Percentiles rank a stretch among this genome's conserved stretches.
phyloP scores from a whole-genome alignment of 2,113 vertebrate genomes.

The Paramisgurnus dabryanus region DNA sequence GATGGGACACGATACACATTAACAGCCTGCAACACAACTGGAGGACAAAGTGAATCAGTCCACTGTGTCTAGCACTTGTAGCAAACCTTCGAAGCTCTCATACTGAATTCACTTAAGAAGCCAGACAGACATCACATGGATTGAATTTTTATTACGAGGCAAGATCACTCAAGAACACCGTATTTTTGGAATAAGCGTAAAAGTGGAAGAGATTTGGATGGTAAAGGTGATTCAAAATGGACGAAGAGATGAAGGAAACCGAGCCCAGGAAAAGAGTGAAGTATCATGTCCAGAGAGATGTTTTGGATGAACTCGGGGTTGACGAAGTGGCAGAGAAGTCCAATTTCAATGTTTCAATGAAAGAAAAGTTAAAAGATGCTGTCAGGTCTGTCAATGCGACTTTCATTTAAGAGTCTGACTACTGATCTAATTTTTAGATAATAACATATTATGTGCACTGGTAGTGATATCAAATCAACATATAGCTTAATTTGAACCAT shows the following conservation, averaged over 20 bases:
- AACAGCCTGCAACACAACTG: slow-evolving; percentile 25
- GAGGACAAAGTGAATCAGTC: not conserved
- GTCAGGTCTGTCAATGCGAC: slow-evolving; percentile 63
- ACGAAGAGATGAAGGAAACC: slow-evolving; percentile 43
- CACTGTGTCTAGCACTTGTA: not conserved
- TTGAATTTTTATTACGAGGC: not conserved
- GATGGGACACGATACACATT: slow-evolving; percentile 46
- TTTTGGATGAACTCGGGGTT: slow-evolving; percentile 69
- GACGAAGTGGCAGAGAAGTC: slow-evolving; percentile 66
- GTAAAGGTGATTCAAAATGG: slow-evolving; percentile 3
- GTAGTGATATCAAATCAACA: too few species aligned
- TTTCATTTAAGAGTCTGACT: not conserved
- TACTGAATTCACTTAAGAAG: not conserved
- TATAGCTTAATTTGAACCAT: too few species aligned
- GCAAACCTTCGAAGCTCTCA: not conserved
- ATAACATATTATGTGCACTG: not conserved
- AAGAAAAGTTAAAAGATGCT: slow-evolving; percentile 63
- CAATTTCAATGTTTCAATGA: slow-evolving; percentile 51
- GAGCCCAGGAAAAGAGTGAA: slow-evolving; percentile 49
- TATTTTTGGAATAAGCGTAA: not conserved
- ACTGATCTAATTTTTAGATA: not conserved
- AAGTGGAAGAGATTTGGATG: not conserved
- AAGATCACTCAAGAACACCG: not conserved
- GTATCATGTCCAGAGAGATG: slow-evolving; percentile 64
- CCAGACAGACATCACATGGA: not conserved